Percentiles rank a stretch among this genome's conserved stretches.
Evolutionary conservation across 1,140 invertebrate genomes (phyloP).

Genomic region (Melipona quadrifasciata): DNA sequence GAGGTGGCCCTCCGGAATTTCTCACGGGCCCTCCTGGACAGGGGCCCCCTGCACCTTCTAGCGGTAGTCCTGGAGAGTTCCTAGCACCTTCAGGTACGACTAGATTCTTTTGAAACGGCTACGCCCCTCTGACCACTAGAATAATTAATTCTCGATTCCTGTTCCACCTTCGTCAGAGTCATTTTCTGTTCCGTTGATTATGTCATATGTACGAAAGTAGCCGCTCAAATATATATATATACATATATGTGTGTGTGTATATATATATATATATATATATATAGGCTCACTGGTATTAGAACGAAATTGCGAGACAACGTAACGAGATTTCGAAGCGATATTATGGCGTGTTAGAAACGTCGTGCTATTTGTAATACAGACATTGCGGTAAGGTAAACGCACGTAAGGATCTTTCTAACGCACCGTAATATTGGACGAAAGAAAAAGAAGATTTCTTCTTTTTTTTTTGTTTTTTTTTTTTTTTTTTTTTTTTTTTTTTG

Average conservation of each 20-base stretch:
- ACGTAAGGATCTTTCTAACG: neutral
- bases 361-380: too few species aligned
- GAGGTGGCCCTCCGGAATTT: conserved; percentile 83
- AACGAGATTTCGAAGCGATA: neutral
- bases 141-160: too few species aligned
- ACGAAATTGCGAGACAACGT: neutral
- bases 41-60: conserved; percentile 82
- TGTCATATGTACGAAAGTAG: neutral
- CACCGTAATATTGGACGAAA: neutral
- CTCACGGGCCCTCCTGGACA: conserved; percentile 83
- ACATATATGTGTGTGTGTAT: too few species aligned
- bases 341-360: neutral
- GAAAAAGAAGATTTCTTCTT: neutral
- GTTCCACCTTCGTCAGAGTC: neutral
- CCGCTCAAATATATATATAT: too few species aligned
- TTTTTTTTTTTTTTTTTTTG: neutral
- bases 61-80: conserved; percentile 80
- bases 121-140: conserved; percentile 8
- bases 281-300: too few species aligned
- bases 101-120: conserved; percentile 45
- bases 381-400: too few species aligned
- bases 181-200: neutral
- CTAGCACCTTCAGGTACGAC: conserved; percentile 80
- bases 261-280: too few species aligned
- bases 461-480: too few species aligned